Conservation (phyloP, 2,888 invertebrate genomes). For the Harpagoxenus sublaevis region DNA sequence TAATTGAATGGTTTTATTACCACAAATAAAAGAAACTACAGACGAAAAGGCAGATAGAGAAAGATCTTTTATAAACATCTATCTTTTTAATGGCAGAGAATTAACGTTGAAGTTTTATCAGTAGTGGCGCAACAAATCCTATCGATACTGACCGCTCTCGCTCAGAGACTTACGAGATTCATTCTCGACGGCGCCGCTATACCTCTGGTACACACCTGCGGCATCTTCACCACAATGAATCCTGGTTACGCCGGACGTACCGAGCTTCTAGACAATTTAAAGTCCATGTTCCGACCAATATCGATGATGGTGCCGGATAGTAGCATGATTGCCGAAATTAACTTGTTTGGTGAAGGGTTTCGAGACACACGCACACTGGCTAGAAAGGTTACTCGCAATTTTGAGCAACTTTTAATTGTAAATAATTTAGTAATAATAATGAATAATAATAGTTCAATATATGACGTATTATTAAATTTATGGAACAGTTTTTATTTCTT, state of each 20-base stretch:
- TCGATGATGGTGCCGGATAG: conserved; percentile 97
- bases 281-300: conserved; percentile 98
- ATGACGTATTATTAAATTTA: neutral
- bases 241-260: conserved; percentile 95
- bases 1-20: neutral
- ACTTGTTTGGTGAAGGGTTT: conserved; percentile 96
- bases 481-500: neutral
- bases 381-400: conserved; percentile 89
- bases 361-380: conserved; percentile 91
- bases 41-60: neutral
- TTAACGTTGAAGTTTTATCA: conserved; percentile 96
- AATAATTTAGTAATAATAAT: neutral
- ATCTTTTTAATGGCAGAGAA: conserved; percentile 88
- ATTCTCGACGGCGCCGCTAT: conserved; percentile 93
- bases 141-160: conserved; percentile 92
- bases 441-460: neutral
- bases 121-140: conserved; percentile 97
- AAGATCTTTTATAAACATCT: neutral
- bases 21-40: neutral
- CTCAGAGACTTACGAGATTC: conserved; percentile 90
- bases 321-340: conserved; percentile 95
- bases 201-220: conserved; percentile 91
- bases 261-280: conserved; percentile 95
- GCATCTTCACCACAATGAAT: conserved; percentile 97
- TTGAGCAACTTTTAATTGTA: neutral